phyloP scores from a whole-genome alignment of 2,888 invertebrate genomes.

The Mimachlamys varia region DNA sequence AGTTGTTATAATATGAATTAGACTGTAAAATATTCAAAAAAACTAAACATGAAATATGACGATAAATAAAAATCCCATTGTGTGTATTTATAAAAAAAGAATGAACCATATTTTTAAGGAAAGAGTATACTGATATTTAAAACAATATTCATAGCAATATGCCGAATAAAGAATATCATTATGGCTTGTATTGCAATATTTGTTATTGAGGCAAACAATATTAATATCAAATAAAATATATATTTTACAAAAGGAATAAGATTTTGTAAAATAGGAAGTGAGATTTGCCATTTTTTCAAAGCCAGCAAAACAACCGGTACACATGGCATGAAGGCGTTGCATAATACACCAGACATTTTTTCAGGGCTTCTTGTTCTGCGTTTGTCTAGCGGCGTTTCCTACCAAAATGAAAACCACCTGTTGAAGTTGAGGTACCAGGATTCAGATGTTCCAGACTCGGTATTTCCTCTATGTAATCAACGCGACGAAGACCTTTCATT shows the following conservation, averaged over 20 bases:
- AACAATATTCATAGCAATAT: no score
- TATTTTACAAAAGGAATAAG: background rate
- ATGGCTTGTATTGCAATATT: background rate
- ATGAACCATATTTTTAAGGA: background rate
- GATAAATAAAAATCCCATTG: background rate
- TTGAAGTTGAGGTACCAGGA: background rate
- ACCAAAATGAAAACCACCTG: conserved; percentile 36
- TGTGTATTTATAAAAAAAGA: no score
- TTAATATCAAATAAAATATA: background rate
- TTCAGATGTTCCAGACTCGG: background rate
- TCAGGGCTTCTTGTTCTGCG: background rate
- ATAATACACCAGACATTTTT: background rate
- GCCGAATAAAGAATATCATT: background rate
- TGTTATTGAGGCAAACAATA: background rate
- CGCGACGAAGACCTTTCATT: background rate
- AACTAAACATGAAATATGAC: background rate
- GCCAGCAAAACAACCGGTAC: background rate
- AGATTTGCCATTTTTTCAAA: background rate
- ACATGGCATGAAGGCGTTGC: conserved; percentile 4
- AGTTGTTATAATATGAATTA: background rate
- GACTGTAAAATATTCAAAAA: background rate
- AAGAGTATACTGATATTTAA: background rate
- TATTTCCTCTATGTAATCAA: background rate
- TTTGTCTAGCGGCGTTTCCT: conserved; percentile 28
- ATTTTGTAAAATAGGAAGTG: background rate